A percentile compares a stretch with the other conserved stretches of the same genome.
phyloP scores from a whole-genome alignment of 2,888 invertebrate species.

The Nemapogon koenigi region DNA sequence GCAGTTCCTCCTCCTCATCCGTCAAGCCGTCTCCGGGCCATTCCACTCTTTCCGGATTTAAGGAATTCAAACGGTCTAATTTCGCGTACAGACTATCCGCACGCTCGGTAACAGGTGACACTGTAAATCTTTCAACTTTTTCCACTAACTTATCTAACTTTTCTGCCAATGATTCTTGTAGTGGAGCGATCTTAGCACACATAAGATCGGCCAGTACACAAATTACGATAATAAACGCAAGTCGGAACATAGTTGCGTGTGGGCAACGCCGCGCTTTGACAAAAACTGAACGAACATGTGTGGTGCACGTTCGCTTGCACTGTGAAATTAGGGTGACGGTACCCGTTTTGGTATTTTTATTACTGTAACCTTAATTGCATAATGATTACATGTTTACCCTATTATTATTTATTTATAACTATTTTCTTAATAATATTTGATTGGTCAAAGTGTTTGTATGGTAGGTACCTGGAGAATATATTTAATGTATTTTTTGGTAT shows the following conservation, averaged over 20 bases:
- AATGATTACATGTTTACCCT: too few relatives aligned
- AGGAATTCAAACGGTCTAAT: constrained; percentile 35
- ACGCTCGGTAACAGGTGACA: constrained; percentile 10
- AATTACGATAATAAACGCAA: constrained; percentile 29
- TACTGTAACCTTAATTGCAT: too few relatives aligned
- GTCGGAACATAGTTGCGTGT: constrained; percentile 35
- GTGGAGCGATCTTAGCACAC: constrained; percentile 23
- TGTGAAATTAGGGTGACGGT: constrained; percentile 3
- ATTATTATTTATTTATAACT: too few relatives aligned
- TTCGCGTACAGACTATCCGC: constrained; percentile 23
- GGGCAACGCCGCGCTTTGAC: constrained; percentile 30
- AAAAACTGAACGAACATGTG: constrained; percentile 25
- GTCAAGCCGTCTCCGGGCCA: constrained; percentile 22
- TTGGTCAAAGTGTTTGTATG: too few relatives aligned
- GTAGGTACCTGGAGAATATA: too few relatives aligned
- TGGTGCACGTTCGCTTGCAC: constrained; percentile 19
- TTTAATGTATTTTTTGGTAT: too few relatives aligned
- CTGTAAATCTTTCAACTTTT: constrained; percentile 37
- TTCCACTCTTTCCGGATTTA: constrained; percentile 23
- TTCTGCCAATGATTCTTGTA: constrained; percentile 26
- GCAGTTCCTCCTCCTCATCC: constrained; percentile 43
- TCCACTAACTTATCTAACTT: constrained; percentile 37
- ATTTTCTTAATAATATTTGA: too few relatives aligned
- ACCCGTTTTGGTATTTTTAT: too few relatives aligned
- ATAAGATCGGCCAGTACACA: constrained; percentile 26